phyloP scores from a whole-genome alignment of 2,888 invertebrate genomes.

The Xylocampa areola region DNA sequence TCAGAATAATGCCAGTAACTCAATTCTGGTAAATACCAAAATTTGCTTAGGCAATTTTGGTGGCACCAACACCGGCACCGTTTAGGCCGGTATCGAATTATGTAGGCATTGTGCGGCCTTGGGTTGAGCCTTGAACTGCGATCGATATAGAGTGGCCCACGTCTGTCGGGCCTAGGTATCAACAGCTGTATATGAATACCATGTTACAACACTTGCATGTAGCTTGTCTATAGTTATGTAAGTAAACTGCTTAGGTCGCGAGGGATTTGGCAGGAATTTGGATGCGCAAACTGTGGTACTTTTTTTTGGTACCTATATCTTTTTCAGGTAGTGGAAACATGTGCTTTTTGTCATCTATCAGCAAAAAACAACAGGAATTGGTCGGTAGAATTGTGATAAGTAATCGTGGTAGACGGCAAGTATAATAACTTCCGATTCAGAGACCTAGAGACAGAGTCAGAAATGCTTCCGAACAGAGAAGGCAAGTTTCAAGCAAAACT shows the following conservation, averaged over 20 bases:
- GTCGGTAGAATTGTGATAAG: too few relatives aligned
- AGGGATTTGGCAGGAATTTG: conserved; percentile 11
- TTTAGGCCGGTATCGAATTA: conserved; percentile 54
- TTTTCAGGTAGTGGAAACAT: too few relatives aligned
- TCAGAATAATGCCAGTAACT: conserved; percentile 39
- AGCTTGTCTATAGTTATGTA: conserved; percentile 22
- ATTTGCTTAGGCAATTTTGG: conserved; percentile 37
- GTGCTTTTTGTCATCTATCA: too few relatives aligned
- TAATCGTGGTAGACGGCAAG: too few relatives aligned
- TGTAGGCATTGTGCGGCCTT: conserved; percentile 60
- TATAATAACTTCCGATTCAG: too few relatives aligned
- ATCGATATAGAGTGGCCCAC: conserved; percentile 70
- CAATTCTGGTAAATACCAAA: conserved; percentile 39
- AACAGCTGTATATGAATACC: conserved; percentile 44
- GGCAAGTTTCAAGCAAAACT: too few relatives aligned
- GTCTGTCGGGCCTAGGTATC: conserved; percentile 56
- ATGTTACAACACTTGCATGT: conserved; percentile 15
- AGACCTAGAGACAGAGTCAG: too few relatives aligned
- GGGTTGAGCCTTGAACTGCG: conserved; percentile 70
- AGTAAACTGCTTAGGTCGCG: conserved; percentile 1
- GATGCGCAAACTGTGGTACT: conserved; percentile 8
- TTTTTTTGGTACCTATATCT: too few relatives aligned
- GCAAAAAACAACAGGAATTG: too few relatives aligned
- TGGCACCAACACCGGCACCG: conserved; percentile 28
- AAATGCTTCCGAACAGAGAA: too few relatives aligned